Base-by-base conservation (phyloP, 2,113 vertebrate genomes). In the Sorex fumeus region DNA sequence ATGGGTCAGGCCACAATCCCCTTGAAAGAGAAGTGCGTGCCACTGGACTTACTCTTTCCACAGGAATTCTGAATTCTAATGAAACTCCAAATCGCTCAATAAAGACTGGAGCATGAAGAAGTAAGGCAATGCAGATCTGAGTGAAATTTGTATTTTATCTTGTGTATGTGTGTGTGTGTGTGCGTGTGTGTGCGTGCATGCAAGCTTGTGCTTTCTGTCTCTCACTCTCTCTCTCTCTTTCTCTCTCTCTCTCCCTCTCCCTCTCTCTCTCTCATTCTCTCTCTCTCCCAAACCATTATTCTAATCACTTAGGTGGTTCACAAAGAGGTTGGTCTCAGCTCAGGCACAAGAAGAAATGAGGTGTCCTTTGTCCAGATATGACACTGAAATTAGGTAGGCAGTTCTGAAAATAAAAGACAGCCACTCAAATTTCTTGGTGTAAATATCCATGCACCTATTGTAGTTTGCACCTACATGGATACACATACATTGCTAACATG, bases 1-100 rank as follows among this genome's bases (percentile, higher is more conserved):
- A 98, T 98, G 98, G 98, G 98, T 98, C 98, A 98, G 98, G 96
- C 98, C 87, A 97, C 97, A 98, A 97, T 98, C 97, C 97, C 98
- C 97, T 97, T 98, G 98, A 98, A 98, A 98, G 97, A 98, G 97
- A 97, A 98, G 97, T 97, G 97, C 95, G 84, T 96, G 97, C 97
- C 97, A 96, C 97, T 74, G 95, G 97, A 97, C 94, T 95, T 98
- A 98, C 97, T 98, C 97, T 98, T 98, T 98, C 97, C 96, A 96
- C 96, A 97, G 97, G 97, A 98, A 98, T 98, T 97, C 96, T 98
- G 98, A 98, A 98, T 98, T 98, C 98, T 98, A 98, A 98, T 98
- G 98, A 98, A 98, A 98, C 97, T 97, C 97, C 97, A 98, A 98
- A 98, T 98, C 96, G 90, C 97, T 98, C 98, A 98, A 98, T 98